Percentiles rank a stretch among this genome's conserved stretches.
Evolutionary conservation across 2,888 invertebrate species (phyloP).

Genomic region (Poecilobothrus nobilitatus): DNA sequence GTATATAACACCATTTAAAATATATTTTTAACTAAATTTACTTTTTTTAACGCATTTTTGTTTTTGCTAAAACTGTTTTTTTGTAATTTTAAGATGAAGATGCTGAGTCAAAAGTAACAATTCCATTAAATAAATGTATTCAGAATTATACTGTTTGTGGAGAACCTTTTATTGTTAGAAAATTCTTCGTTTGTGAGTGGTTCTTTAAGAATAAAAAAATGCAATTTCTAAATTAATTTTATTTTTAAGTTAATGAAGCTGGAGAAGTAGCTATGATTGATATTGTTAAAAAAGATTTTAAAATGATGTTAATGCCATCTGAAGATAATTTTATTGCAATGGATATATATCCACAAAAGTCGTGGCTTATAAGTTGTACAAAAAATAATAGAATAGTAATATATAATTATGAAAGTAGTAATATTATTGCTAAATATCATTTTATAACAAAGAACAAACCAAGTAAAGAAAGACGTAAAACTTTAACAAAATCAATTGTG

Average conservation of each 20-base stretch:
- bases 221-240: not conserved
- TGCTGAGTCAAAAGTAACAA: constrained; percentile 10
- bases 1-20: too few relatives aligned
- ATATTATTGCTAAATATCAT: constrained; percentile 8
- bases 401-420: constrained; percentile 14
- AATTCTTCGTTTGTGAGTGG: constrained; percentile 50
- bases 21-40: too few relatives aligned
- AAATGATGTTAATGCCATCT: constrained; percentile 43
- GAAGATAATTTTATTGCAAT: constrained; percentile 43
- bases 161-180: constrained; percentile 47
- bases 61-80: too few relatives aligned
- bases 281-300: constrained; percentile 45
- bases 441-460: constrained; percentile 9
- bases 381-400: constrained; percentile 9
- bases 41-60: too few relatives aligned
- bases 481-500: not conserved
- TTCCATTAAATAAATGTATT: constrained; percentile 32
- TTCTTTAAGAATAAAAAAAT: not conserved
- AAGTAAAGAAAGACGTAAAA: not conserved
- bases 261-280: constrained; percentile 48
- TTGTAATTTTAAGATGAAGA: constrained; percentile 8
- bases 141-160: constrained; percentile 40
- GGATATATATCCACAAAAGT: constrained; percentile 50
- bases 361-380: constrained; percentile 25
- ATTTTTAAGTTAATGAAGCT: constrained; percentile 41